phyloP scores from a whole-genome alignment of 2,888 invertebrate genomes.

The Tetranychus piercei region DNA sequence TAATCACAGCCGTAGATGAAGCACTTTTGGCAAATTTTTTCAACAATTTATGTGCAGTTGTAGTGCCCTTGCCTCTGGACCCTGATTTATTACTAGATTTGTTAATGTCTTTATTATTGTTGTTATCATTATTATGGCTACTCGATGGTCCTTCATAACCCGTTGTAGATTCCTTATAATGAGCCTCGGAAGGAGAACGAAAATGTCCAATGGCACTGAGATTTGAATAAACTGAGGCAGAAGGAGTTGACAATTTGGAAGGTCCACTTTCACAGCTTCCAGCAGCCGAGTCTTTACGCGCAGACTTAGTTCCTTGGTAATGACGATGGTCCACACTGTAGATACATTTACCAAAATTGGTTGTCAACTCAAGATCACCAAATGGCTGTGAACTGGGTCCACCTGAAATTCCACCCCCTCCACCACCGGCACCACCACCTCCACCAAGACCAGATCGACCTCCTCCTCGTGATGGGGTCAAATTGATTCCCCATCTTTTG shows the following conservation, averaged over 20 bases:
- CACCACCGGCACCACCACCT: constrained; percentile 8
- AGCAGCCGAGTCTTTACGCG: background rate
- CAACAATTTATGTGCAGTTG: constrained; percentile 4
- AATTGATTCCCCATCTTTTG: constrained; percentile 14
- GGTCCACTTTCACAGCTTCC: background rate
- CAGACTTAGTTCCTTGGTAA: background rate
- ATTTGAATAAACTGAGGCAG: constrained; percentile 5
- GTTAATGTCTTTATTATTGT: background rate
- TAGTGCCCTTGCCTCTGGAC: background rate
- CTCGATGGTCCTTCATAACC: background rate
- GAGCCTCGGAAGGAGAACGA: background rate
- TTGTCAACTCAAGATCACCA: constrained; percentile 14
- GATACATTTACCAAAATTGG: constrained; percentile 10
- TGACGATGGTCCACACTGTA: constrained; percentile 10
- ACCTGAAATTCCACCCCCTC: background rate
- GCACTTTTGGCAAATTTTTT: constrained; percentile 10
- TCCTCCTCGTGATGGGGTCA: constrained; percentile 13
- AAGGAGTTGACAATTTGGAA: background rate
- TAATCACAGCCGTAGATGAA: background rate
- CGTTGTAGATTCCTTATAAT: background rate
- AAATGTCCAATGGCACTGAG: background rate
- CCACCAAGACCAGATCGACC: constrained; percentile 8
- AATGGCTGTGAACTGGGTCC: background rate
- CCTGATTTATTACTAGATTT: background rate
- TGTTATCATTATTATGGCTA: background rate